Conservation (phyloP, 1,140 invertebrate species). For the Trissolcus basalis region DNA sequence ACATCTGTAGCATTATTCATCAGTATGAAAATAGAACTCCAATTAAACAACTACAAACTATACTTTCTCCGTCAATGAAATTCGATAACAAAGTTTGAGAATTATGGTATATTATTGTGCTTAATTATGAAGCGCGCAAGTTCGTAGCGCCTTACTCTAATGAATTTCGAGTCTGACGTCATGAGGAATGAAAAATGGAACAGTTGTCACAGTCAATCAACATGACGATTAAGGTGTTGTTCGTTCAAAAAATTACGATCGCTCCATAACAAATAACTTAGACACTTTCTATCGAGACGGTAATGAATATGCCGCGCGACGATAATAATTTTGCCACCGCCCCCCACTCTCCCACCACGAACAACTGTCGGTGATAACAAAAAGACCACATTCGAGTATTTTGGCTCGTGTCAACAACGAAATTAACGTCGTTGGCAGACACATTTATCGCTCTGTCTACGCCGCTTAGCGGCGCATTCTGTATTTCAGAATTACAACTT, state of each 20-base stretch:
- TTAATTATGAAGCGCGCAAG: constrained; percentile 28
- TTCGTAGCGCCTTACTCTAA: constrained; percentile 10
- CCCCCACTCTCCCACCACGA: too few relatives aligned
- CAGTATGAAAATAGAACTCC: constrained; percentile 31
- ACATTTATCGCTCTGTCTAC: constrained; percentile 54
- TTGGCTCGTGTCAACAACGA: constrained; percentile 61
- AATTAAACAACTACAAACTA: constrained; percentile 48
- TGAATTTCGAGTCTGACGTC: too few relatives aligned
- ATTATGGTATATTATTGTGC: constrained; percentile 31
- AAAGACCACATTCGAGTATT: constrained; percentile 61
- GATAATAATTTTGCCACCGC: constrained; percentile 54
- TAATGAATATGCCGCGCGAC: constrained; percentile 52
- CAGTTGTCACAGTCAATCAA: too few relatives aligned
- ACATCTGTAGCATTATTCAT: constrained; percentile 22
- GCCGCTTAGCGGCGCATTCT: constrained; percentile 44
- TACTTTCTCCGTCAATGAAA: constrained; percentile 43
- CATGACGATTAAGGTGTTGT: too few relatives aligned
- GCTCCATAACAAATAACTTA: background rate
- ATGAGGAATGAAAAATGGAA: too few relatives aligned
- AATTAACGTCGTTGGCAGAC: constrained; percentile 57
- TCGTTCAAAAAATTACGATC: background rate
- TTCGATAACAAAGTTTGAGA: constrained; percentile 42
- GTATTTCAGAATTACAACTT: constrained; percentile 56
- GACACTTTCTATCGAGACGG: constrained; percentile 44
- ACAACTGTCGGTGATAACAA: constrained; percentile 60